Percentiles rank a stretch among this genome's conserved stretches.
These are phyloP conservation scores for Nibea coibor DNA, from an alignment of 2,113 vertebrate species.

Conservation along the genomic window DNA sequence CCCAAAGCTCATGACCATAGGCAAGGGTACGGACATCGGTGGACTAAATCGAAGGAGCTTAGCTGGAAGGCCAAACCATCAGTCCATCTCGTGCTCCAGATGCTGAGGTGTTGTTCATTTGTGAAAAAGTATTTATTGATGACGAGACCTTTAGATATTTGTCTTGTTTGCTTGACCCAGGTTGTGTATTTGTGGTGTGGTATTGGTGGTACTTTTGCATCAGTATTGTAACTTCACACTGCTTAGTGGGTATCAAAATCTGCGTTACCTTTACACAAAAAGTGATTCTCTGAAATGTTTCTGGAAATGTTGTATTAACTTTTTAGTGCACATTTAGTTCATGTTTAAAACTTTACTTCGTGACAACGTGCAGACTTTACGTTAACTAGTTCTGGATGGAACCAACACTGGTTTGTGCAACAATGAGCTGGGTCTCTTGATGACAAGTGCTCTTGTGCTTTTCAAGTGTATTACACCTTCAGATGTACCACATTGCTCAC, in stretches of 20 bases:
- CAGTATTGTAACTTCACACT: slow-evolving; percentile 15
- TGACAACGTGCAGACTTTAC: slow-evolving; percentile 15
- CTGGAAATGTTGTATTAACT: background rate
- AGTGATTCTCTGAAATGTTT: slow-evolving; percentile 1
- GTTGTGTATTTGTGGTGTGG: slow-evolving; percentile 18
- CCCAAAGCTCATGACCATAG: too few species aligned
- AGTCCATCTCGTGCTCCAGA: too few species aligned
- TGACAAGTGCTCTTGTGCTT: slow-evolving; percentile 24
- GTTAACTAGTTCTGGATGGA: slow-evolving; percentile 17
- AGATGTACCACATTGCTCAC: background rate
- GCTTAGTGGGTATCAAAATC: background rate
- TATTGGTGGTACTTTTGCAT: slow-evolving; percentile 12
- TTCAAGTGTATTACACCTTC: background rate
- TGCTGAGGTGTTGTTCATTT: background rate
- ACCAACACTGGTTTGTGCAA: background rate
- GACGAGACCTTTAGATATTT: background rate
- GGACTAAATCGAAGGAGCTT: too few species aligned
- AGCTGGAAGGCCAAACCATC: too few species aligned
- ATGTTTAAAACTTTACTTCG: background rate
- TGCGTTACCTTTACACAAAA: background rate
- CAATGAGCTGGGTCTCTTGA: slow-evolving; percentile 20
- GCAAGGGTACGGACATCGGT: too few species aligned
- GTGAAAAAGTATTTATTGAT: background rate
- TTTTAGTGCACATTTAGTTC: background rate
- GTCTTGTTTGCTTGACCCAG: background rate